These are phyloP conservation scores for Peribatodes rhomboidaria DNA, from an alignment of 2,888 invertebrate species.

Conservation along the genomic window DNA sequence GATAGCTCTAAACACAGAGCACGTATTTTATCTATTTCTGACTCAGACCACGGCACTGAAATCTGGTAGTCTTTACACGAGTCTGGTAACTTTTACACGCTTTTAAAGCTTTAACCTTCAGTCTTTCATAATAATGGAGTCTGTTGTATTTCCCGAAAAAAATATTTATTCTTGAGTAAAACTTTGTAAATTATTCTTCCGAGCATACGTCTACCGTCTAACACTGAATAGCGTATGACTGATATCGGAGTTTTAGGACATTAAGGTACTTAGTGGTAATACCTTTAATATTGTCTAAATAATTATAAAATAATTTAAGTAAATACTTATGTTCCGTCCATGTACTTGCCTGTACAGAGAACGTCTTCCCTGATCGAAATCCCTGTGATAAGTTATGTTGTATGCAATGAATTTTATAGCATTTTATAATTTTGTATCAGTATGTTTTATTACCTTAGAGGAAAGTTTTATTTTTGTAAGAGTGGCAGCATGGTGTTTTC, in stretches of 20 bases:
- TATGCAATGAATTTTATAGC: slow-evolving; percentile 52
- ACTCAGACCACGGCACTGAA: slow-evolving; percentile 89
- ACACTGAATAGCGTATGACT: neutral
- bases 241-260: too few species aligned
- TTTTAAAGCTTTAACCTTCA: slow-evolving; percentile 32
- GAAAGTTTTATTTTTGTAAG: slow-evolving; percentile 56
- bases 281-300: neutral
- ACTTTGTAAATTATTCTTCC: slow-evolving; percentile 29
- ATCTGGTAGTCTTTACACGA: slow-evolving; percentile 88
- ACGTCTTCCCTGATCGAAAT: slow-evolving; percentile 68
- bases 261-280: too few species aligned
- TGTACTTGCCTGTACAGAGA: slow-evolving; percentile 55
- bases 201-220: neutral
- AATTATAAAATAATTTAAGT: slow-evolving; percentile 8
- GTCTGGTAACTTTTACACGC: slow-evolving; percentile 88
- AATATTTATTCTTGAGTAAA: neutral
- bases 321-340: slow-evolving; percentile 63
- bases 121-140: slow-evolving; percentile 35
- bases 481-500: slow-evolving; percentile 76
- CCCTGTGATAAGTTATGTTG: slow-evolving; percentile 70
- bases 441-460: slow-evolving; percentile 57
- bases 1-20: slow-evolving; percentile 88
- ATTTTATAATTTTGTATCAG: slow-evolving; percentile 55
- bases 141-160: slow-evolving; percentile 12
- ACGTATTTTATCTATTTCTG: slow-evolving; percentile 88